Evolutionary conservation across 1,140 invertebrate genomes (phyloP).

Genomic region (Stratiolaelaps scimitus): DNA sequence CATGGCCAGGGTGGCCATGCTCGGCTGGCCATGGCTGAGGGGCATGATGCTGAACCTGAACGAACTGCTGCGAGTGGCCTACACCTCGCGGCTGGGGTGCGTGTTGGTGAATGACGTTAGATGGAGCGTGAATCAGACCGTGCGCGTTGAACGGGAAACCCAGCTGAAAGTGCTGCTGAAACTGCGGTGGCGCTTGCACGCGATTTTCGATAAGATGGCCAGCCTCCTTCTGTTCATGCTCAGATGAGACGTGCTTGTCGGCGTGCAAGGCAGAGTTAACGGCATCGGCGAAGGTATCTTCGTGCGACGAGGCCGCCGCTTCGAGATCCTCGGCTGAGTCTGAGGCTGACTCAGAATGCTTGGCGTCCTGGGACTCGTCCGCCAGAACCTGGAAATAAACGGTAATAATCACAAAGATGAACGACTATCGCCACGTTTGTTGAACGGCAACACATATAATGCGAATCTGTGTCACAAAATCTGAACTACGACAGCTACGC

Average conservation of each 20-base stretch:
- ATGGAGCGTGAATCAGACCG: constrained; percentile 8
- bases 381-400: too few species aligned
- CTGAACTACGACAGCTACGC: too few species aligned
- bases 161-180: constrained; percentile 4
- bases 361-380: too few species aligned
- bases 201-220: constrained; percentile 14
- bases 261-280: constrained; percentile 2
- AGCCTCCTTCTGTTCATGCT: constrained; percentile 24
- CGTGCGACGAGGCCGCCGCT: constrained; percentile 5
- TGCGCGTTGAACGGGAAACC: constrained; percentile 26
- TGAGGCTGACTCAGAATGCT: background rate
- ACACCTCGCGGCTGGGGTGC: constrained; percentile 8
- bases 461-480: too few species aligned
- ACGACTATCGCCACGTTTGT: too few species aligned
- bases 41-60: constrained; percentile 2
- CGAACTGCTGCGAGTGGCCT: constrained; percentile 14
- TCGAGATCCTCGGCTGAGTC: constrained; percentile 20
- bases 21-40: constrained; percentile 20
- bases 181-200: constrained; percentile 8
- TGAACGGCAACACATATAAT: too few species aligned
- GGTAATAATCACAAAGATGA: too few species aligned
- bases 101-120: constrained; percentile 12
- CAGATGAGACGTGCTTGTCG: constrained; percentile 18
- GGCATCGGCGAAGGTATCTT: constrained; percentile 17
- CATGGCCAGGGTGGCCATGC: background rate